Conservation (phyloP, 1,140 invertebrate species). For the Drosophila varians region DNA sequence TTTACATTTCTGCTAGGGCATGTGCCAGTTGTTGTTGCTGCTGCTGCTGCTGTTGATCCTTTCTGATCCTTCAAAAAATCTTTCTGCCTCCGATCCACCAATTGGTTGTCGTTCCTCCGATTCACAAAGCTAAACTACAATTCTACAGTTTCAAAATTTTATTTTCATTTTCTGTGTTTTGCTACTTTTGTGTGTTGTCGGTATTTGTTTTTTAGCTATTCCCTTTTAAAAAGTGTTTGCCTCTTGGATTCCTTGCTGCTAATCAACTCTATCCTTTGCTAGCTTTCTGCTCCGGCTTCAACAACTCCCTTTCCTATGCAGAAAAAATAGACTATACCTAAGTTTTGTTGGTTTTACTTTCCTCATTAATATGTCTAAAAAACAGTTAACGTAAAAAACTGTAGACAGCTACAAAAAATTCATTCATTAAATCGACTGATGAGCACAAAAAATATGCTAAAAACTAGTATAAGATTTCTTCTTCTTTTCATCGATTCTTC, state of each 20-base stretch:
- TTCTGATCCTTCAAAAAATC: slow-evolving; percentile 39
- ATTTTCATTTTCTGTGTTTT: slow-evolving; percentile 35
- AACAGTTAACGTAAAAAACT: slow-evolving; percentile 77
- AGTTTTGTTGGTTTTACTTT: slow-evolving; percentile 39
- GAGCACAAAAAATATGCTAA: slow-evolving; percentile 81
- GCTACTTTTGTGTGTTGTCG: slow-evolving; percentile 42
- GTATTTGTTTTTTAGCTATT: slow-evolving; percentile 33
- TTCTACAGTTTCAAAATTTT: slow-evolving; percentile 54
- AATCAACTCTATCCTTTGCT: slow-evolving; percentile 6
- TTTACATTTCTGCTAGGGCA: slow-evolving; percentile 46
- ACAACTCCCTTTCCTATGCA: slow-evolving; percentile 32
- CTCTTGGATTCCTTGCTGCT: slow-evolving; percentile 56
- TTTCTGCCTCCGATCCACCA: slow-evolving; percentile 19
- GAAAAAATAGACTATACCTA: slow-evolving; percentile 58
- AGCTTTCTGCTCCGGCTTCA: slow-evolving; percentile 11
- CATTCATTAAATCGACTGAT: slow-evolving; percentile 77
- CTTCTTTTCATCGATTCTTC: slow-evolving; percentile 8
- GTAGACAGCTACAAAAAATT: slow-evolving; percentile 80
- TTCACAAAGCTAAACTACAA: slow-evolving; percentile 61
- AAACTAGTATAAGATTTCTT: slow-evolving; percentile 71
- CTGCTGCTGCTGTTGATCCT: slow-evolving; percentile 26
- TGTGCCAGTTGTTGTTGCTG: slow-evolving; percentile 41
- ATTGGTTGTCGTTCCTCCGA: neutral
- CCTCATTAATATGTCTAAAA: slow-evolving; percentile 63
- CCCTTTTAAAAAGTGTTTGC: slow-evolving; percentile 69